Evolutionary conservation across 2,113 vertebrate genomes (phyloP).

Genomic region (Loxodonta africana): DNA sequence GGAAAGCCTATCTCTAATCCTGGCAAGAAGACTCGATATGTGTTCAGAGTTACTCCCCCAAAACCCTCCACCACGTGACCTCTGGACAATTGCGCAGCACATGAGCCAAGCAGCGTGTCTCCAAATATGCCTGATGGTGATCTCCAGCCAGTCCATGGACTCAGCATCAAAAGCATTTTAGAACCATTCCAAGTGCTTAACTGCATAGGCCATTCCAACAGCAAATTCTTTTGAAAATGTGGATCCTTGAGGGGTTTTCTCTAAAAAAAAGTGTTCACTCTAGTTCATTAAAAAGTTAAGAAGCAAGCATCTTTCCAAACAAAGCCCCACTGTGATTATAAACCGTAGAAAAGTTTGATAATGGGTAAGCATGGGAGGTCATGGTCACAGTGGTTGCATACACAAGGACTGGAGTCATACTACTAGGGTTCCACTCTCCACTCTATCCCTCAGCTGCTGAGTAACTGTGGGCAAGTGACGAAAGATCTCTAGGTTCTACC

Average conservation of each 20-base stretch:
- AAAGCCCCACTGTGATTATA: neutral
- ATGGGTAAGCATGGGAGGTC: neutral
- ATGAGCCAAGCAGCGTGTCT: neutral
- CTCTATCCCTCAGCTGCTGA: neutral
- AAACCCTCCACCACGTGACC: neutral
- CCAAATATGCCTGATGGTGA: neutral
- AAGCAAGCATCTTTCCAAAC: neutral
- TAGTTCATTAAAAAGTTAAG: constrained; percentile 12
- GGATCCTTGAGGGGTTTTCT: neutral
- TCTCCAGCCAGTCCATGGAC: neutral
- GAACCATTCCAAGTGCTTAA: neutral
- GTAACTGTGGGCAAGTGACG: neutral
- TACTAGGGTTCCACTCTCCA: neutral
- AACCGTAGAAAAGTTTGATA: neutral
- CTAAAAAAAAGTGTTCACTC: neutral
- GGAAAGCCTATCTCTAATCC: neutral
- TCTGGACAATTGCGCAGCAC: neutral
- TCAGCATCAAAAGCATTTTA: neutral
- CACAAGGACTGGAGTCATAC: neutral
- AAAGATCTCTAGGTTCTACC: neutral
- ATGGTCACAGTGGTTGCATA: neutral
- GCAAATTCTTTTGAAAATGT: neutral
- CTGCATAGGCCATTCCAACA: constrained; percentile 24
- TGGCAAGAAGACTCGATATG: neutral
- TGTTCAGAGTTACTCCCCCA: neutral